phyloP scores from a whole-genome alignment of 1,140 invertebrate genomes.

The Brachionus plicatilis region DNA sequence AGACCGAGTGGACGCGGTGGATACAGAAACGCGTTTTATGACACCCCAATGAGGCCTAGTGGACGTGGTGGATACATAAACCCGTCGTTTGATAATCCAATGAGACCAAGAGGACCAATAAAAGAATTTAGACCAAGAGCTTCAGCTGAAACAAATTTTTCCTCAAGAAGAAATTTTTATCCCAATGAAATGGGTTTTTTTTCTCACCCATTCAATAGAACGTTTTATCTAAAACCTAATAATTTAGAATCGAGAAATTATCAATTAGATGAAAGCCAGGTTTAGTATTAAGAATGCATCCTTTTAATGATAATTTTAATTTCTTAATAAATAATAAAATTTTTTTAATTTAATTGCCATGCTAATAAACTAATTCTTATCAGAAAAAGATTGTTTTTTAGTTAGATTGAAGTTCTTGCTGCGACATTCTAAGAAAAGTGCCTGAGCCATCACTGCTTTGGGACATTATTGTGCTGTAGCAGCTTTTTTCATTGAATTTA shows the following conservation, averaged over 20 bases:
- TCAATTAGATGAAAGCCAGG: not conserved
- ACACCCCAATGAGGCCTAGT: conserved; percentile 9
- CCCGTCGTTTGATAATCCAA: not conserved
- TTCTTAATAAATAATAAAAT: not conserved
- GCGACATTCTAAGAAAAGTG: no score
- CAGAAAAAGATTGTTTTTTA: no score
- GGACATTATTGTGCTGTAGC: no score
- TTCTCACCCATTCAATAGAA: not conserved
- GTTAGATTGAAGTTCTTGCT: no score
- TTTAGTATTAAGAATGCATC: not conserved
- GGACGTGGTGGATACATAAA: not conserved
- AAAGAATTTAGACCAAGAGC: no score
- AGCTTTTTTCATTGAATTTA: no score
- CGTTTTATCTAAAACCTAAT: not conserved
- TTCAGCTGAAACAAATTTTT: no score
- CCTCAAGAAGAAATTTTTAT: no score
- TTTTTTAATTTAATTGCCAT: no score
- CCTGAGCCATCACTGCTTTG: no score
- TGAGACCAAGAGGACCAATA: not conserved
- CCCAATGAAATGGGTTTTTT: not conserved
- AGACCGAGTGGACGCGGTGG: not conserved
- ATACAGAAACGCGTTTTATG: not conserved
- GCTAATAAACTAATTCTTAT: no score
- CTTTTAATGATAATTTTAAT: not conserved
- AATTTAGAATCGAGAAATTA: no score